Base-by-base conservation (phyloP, 2,888 invertebrate species). In the Unio delphinus region DNA sequence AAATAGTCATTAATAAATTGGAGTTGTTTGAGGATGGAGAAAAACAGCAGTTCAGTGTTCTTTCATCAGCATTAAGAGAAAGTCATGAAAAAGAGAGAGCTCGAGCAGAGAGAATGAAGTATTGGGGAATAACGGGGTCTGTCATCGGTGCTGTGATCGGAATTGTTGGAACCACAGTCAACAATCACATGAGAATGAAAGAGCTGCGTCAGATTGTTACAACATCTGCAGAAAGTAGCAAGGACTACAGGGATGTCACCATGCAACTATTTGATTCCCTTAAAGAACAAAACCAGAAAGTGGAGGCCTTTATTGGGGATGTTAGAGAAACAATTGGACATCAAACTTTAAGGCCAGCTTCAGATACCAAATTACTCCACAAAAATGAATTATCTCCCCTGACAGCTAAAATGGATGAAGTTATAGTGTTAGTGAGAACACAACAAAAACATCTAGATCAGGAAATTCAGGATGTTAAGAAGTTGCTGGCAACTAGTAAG, bases 61-160 rank as follows among this genome's bases (percentile, higher is more conserved):
- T 95, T 87, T 94, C 95, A 0, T 93, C 93, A 28, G 94, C 95
- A 0, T 93, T 96, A 0, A 92, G 95, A 76, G 93, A 95, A 78
- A 95, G 95, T 26, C 95, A 96, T 86, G 96, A 96, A 88, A 92
- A 94, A 69, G 96, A 96, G 88, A 90, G 95, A 57, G 93, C 94
- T 0, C 94, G 95, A 45, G 93, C 94, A 5, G 95, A 96, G 88
- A 92, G 94, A 69, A 95, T 95, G 70, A 96, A 96, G 89, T 96
- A 96, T 88, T 95, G 95, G 93, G 94, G 94, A 74, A 92, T 95
- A 68, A 93, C 94, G 60, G 94, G 94, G 8, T 94, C 94, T 7
- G 91, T 94, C 78, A 90, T 93, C 87, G 94, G 94, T 64, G 91
- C 91, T 2, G 79, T 89, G 15, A 85, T 92, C 6, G 94, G 94